These are phyloP conservation scores for Oreochromis tanganicae DNA, from an alignment of 2,113 vertebrate species.

Conservation along the genomic window DNA sequence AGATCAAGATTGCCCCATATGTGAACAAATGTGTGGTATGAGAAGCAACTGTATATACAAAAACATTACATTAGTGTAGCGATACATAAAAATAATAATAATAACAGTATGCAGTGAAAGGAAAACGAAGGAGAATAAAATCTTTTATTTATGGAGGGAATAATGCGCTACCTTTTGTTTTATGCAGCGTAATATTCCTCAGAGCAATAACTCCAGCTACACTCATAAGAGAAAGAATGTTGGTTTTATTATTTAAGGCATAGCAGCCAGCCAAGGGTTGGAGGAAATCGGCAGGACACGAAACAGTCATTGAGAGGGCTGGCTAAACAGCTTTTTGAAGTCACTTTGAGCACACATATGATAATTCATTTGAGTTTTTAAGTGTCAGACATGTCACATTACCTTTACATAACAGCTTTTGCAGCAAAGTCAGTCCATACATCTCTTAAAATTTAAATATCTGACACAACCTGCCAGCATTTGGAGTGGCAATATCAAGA, in stretches of 20 bases:
- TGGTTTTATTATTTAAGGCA: not conserved
- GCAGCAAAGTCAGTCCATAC: not conserved
- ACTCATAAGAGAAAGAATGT: not conserved
- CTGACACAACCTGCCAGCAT: not conserved
- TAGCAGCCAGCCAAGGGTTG: not conserved
- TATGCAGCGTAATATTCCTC: conserved; percentile 9
- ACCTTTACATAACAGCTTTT: not conserved
- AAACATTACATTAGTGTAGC: not conserved
- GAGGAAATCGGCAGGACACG: conserved; percentile 7
- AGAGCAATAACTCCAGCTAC: not conserved
- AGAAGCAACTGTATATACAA: not conserved
- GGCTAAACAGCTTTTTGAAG: not conserved
- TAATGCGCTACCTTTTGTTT: not conserved
- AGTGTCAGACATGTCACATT: not conserved
- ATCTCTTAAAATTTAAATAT: not conserved
- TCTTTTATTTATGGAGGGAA: not conserved
- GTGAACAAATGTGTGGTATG: not conserved
- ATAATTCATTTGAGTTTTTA: not conserved
- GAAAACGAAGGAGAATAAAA: not conserved
- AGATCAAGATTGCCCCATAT: not conserved
- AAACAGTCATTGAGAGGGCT: not conserved
- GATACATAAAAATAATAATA: not conserved
- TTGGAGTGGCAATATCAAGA: not conserved
- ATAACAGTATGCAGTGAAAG: not conserved
- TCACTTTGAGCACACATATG: not conserved